These are phyloP conservation scores for Sanderia malayensis DNA, from an alignment of 30 jellyfish, hydroid and myxozoan genomes.

Conservation along the genomic window DNA sequence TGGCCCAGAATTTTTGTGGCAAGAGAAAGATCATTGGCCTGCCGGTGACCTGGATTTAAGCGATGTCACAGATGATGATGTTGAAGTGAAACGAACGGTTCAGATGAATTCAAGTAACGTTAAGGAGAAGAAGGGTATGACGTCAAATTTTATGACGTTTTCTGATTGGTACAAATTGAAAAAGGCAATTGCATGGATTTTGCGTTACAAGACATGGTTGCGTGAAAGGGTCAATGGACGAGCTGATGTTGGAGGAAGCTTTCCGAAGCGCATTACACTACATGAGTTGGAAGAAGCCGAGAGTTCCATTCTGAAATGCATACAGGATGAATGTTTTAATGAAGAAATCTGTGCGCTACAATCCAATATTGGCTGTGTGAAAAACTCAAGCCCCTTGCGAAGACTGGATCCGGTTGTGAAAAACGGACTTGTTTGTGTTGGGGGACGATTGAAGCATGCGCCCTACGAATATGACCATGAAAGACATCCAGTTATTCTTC, in stretches of 20 bases:
- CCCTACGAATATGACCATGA: neutral
- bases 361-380: neutral
- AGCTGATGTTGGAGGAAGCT: neutral
- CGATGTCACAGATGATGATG: conserved; percentile 33
- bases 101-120: neutral
- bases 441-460: conserved; percentile 14
- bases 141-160: conserved; percentile 7
- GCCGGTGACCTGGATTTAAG: neutral
- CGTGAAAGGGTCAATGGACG: conserved; percentile 8
- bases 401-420: conserved; percentile 25
- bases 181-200: conserved; percentile 56
- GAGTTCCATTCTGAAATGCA: conserved; percentile 10
- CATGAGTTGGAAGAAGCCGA: conserved; percentile 43
- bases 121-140: neutral
- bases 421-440: neutral
- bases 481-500: conserved; percentile 5
- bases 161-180: conserved; percentile 33
- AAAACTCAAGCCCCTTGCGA: conserved; percentile 23
- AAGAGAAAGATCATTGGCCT: conserved; percentile 18
- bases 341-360: conserved; percentile 22
- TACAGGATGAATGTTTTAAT: conserved; percentile 31
- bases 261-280: conserved; percentile 16
- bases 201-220: conserved; percentile 45
- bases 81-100: conserved; percentile 34
- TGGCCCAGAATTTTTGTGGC: too few species aligned